phyloP scores from a whole-genome alignment of 2,113 vertebrate species.

The Urocitellus parryii region DNA sequence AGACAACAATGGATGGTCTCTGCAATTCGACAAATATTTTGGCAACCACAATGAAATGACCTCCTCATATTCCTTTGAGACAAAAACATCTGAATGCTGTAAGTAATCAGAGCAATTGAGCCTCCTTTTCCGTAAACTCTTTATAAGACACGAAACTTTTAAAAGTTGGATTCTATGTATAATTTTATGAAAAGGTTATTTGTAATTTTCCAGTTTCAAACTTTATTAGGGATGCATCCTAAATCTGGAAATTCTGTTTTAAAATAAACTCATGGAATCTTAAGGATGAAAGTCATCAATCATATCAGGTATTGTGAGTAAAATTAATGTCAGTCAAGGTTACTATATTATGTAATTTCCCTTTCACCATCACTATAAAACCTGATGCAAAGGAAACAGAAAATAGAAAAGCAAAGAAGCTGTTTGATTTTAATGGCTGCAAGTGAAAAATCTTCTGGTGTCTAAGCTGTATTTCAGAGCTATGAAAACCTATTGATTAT shows the following conservation, averaged over 20 bases:
- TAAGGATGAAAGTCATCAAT: neutral
- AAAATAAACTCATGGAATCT: neutral
- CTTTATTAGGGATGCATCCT: constrained; percentile 2
- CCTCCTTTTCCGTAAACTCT: neutral
- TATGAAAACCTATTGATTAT: neutral
- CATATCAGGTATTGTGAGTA: neutral
- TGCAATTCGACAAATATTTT: constrained; percentile 94
- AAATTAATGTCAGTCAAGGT: neutral
- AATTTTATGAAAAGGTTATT: neutral
- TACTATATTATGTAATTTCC: neutral
- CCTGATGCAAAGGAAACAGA: neutral
- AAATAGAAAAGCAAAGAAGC: neutral
- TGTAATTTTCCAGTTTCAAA: constrained; percentile 36
- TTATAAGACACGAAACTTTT: neutral
- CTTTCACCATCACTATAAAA: neutral
- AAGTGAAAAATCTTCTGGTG: neutral
- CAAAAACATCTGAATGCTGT: constrained; percentile 91
- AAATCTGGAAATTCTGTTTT: constrained; percentile 20
- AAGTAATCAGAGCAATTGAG: constrained; percentile 84
- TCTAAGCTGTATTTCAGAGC: constrained; percentile 6
- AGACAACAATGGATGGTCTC: constrained; percentile 96
- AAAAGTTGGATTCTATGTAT: neutral
- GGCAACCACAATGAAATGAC: constrained; percentile 85
- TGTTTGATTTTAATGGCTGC: constrained; percentile 11
- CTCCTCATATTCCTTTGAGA: constrained; percentile 84